phyloP scores from a whole-genome alignment of 2,888 invertebrate genomes.

The Eristalis arbustorum region DNA sequence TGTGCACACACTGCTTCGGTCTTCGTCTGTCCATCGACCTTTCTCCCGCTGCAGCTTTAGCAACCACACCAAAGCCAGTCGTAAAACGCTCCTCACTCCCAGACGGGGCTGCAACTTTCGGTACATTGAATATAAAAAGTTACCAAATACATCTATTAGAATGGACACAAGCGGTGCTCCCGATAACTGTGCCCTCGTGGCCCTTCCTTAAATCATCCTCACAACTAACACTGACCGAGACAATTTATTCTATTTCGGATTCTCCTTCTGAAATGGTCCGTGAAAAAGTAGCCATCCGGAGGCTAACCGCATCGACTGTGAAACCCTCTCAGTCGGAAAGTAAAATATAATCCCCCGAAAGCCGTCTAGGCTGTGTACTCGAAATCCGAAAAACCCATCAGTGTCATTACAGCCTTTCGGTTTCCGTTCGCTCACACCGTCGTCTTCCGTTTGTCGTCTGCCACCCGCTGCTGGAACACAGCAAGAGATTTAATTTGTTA shows the following conservation, averaged over 20 bases:
- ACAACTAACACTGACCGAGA: conserved; percentile 13
- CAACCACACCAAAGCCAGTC: not conserved
- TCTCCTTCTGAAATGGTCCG: conserved; percentile 64
- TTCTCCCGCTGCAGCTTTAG: not conserved
- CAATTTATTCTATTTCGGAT: conserved; percentile 66
- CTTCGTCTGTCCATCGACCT: not conserved
- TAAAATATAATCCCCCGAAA: conserved; percentile 64
- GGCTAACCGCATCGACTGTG: conserved; percentile 55
- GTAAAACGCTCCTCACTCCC: not conserved
- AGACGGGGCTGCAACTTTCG: conserved; percentile 46
- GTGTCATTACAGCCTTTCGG: conserved; percentile 44
- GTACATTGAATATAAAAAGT: conserved; percentile 66
- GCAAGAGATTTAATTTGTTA: conserved; percentile 67
- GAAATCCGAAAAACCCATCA: conserved; percentile 51
- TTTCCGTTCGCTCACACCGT: conserved; percentile 11
- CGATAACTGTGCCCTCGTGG: conserved; percentile 33
- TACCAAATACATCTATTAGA: conserved; percentile 64
- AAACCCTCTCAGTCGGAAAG: conserved; percentile 64
- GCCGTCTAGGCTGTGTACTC: conserved; percentile 35
- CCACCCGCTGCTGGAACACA: not conserved
- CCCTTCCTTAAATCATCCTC: conserved; percentile 24
- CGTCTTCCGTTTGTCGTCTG: not conserved
- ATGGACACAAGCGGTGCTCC: conserved; percentile 48
- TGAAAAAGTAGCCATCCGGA: conserved; percentile 54
- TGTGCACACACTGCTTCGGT: not conserved